A percentile compares a stretch with the other conserved stretches of the same genome.
These are phyloP conservation scores for Eonycteris spelaea DNA, from an alignment of 2,113 vertebrate species.

Conservation along the genomic window DNA sequence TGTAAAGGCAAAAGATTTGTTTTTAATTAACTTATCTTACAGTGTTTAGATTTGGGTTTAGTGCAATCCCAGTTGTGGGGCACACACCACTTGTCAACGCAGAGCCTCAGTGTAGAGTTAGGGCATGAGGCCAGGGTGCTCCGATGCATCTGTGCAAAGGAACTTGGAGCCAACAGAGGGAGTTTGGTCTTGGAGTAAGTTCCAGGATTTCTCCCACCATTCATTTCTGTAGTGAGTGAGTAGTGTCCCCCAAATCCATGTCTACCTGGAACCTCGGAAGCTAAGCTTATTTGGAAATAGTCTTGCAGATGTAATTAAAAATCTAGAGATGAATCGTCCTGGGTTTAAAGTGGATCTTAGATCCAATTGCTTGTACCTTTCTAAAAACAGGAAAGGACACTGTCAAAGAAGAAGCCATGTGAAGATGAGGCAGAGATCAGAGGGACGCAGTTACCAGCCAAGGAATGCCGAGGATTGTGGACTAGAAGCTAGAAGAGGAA, in stretches of 20 bases:
- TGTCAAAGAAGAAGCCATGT: background rate
- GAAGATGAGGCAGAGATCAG: background rate
- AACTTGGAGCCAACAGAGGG: background rate
- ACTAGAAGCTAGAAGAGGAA: background rate
- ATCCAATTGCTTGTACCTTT: background rate
- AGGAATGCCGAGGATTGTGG: background rate
- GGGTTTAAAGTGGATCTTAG: background rate
- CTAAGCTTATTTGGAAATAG: background rate
- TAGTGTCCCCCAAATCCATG: background rate
- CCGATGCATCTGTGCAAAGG: background rate
- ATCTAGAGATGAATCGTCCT: background rate
- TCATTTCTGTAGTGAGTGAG: background rate
- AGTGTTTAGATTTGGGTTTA: slow-evolving; percentile 38
- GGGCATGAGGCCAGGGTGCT: background rate
- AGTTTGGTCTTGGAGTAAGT: background rate
- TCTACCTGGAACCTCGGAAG: background rate
- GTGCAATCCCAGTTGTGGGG: background rate
- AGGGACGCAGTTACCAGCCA: background rate
- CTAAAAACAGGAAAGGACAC: background rate
- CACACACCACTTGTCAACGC: background rate
- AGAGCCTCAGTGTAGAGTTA: background rate
- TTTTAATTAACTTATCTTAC: slow-evolving; percentile 67
- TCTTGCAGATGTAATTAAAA: background rate
- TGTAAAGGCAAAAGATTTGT: slow-evolving; percentile 68
- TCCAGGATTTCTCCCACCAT: fast-evolving